phyloP scores from a whole-genome alignment of 2,888 invertebrate species.

The Terebella lapidaria region DNA sequence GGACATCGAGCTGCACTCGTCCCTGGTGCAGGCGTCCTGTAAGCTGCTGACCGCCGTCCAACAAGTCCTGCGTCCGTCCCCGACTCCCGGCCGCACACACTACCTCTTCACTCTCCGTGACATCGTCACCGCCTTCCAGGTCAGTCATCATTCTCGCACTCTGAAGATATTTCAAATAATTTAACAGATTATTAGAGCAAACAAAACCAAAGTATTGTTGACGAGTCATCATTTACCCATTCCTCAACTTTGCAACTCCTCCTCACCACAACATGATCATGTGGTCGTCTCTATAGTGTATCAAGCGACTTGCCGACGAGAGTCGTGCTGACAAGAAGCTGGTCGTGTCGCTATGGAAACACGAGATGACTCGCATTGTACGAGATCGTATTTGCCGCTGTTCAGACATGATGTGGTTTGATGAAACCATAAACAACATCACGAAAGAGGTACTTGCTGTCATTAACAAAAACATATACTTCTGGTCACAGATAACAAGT shows the following conservation, averaged over 20 bases:
- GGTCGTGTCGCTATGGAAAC: constrained; percentile 50
- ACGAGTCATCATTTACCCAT: too few relatives aligned
- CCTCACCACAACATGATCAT: too few relatives aligned
- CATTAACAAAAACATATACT: too few relatives aligned
- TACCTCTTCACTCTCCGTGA: constrained; percentile 51
- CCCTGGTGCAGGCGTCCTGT: constrained; percentile 45
- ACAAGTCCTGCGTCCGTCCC: constrained; percentile 43
- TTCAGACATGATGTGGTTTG: constrained; percentile 49
- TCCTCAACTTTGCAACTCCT: too few relatives aligned
- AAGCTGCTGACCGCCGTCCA: constrained; percentile 41
- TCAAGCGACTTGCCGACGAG: constrained; percentile 47
- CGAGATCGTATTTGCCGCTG: constrained; percentile 44
- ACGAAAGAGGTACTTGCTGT: constrained; percentile 34
- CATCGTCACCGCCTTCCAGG: constrained; percentile 49
- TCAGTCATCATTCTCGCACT: too few relatives aligned
- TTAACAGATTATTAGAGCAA: too few relatives aligned
- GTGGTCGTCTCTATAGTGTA: constrained; percentile 43
- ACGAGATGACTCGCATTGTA: constrained; percentile 47
- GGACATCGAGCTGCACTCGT: constrained; percentile 46
- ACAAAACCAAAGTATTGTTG: too few relatives aligned
- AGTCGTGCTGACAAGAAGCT: constrained; percentile 47
- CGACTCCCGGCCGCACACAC: constrained; percentile 48
- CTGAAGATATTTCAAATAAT: too few relatives aligned
- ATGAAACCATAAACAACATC: constrained; percentile 34
- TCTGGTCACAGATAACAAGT: too few relatives aligned